Evolutionary conservation across 2,113 vertebrate genomes (phyloP).

Genomic region (Nyctibius bracteatus): DNA sequence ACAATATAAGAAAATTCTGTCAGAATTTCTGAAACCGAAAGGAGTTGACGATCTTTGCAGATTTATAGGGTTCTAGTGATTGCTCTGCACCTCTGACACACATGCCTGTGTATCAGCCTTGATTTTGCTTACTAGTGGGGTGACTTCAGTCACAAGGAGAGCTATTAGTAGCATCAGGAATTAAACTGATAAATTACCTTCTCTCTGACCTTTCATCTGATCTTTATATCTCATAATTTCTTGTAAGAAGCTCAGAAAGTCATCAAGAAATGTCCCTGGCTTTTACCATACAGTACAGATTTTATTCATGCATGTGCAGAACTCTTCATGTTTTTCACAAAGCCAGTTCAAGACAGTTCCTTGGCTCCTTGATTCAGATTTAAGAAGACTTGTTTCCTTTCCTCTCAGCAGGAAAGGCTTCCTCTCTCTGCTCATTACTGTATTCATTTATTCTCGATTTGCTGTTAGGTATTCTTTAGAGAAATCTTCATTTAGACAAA

Average conservation of each 20-base stretch:
- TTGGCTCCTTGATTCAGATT: neutral
- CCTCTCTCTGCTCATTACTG: constrained; percentile 15
- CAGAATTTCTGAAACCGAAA: neutral
- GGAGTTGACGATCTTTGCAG: neutral
- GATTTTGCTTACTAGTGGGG: neutral
- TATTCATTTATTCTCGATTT: constrained; percentile 18
- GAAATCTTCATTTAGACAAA: constrained; percentile 7
- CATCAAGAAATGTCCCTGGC: neutral
- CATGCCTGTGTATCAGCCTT: neutral
- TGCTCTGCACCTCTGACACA: neutral
- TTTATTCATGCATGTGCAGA: neutral
- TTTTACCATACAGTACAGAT: neutral
- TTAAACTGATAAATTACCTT: neutral
- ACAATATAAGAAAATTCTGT: neutral
- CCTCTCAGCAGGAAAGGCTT: constrained; percentile 24
- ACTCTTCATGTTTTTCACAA: neutral
- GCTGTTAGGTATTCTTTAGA: constrained; percentile 3
- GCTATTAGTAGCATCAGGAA: neutral
- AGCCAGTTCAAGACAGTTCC: neutral
- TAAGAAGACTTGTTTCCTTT: constrained; percentile 6
- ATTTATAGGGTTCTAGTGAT: neutral
- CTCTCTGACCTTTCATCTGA: constrained; percentile 15
- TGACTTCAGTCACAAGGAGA: neutral
- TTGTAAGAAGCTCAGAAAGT: neutral
- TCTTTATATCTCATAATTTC: neutral